Conservation (phyloP, 2,113 vertebrate genomes). For the Cyprinodon tularosa region DNA sequence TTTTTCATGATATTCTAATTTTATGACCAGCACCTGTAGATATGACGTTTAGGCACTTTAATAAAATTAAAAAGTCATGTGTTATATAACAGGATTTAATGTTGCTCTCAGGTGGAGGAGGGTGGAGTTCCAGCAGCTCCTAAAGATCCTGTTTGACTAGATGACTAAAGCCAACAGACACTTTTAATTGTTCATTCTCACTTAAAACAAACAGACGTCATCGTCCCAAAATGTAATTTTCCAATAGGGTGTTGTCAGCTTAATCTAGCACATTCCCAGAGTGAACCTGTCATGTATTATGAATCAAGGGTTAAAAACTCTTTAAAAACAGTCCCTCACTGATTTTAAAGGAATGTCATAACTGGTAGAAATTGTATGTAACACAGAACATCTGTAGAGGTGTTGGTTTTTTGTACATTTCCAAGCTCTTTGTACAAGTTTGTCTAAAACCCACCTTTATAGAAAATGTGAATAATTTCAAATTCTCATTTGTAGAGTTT, state of each 20-base stretch:
- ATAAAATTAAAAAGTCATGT: constrained; percentile 10
- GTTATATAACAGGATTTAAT: not conserved
- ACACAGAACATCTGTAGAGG: not conserved
- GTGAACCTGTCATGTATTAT: no score
- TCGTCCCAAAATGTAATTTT: not conserved
- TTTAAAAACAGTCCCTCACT: not conserved
- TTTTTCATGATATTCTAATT: no score
- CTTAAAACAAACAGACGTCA: not conserved
- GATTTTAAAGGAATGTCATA: not conserved
- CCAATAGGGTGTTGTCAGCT: constrained; percentile 3
- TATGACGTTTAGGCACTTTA: constrained; percentile 11
- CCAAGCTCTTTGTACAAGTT: no score
- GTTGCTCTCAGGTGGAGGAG: not conserved
- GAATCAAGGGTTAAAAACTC: no score
- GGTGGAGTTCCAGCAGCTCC: not conserved
- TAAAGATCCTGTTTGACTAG: constrained; percentile 36
- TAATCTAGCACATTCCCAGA: not conserved
- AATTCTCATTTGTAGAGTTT: no score
- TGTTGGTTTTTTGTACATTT: not conserved
- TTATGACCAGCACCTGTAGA: no score
- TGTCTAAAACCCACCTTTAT: no score
- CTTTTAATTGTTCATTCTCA: not conserved
- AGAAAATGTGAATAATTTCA: no score
- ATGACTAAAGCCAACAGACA: not conserved
- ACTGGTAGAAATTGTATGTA: not conserved